Evolutionary conservation across 2,888 invertebrate species (phyloP).

Genomic region (Drosophila recens): DNA sequence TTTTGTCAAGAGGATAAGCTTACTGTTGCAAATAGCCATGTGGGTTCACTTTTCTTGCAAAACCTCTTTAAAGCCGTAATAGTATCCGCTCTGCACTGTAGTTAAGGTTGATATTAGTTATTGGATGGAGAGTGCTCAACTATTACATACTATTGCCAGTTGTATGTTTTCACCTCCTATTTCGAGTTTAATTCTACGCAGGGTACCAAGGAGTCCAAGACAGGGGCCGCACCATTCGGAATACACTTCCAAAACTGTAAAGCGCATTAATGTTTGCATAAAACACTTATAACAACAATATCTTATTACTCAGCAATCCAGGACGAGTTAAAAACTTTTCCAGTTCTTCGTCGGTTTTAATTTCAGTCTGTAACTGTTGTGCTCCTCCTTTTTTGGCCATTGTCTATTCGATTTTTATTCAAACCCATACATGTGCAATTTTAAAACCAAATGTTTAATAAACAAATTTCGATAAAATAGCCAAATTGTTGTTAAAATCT

Average conservation of each 20-base stretch:
- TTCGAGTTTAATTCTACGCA: conserved; percentile 95
- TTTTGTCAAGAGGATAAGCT: conserved; percentile 68
- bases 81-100: conserved; percentile 89
- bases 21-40: conserved; percentile 95
- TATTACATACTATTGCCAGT: conserved; percentile 87
- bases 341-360: conserved; percentile 94
- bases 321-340: conserved; percentile 90
- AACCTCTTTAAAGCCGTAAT: conserved; percentile 91
- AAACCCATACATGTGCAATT: conserved; percentile 25
- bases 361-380: conserved; percentile 92
- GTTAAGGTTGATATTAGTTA: background rate
- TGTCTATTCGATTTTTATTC: conserved; percentile 1
- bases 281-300: background rate
- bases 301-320: conserved; percentile 89
- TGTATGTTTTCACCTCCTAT: conserved; percentile 92
- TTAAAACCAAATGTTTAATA: conserved; percentile 8
- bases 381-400: conserved; percentile 92
- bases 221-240: conserved; percentile 97
- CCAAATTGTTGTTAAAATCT: conserved; percentile 29
- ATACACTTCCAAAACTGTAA: conserved; percentile 92
- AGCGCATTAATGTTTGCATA: background rate
- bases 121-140: background rate
- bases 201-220: conserved; percentile 92
- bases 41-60: conserved; percentile 93
- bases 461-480: conserved; percentile 21